Evolutionary conservation across 1,140 invertebrate species (phyloP).

Genomic region (Akabosia matsudoensis): DNA sequence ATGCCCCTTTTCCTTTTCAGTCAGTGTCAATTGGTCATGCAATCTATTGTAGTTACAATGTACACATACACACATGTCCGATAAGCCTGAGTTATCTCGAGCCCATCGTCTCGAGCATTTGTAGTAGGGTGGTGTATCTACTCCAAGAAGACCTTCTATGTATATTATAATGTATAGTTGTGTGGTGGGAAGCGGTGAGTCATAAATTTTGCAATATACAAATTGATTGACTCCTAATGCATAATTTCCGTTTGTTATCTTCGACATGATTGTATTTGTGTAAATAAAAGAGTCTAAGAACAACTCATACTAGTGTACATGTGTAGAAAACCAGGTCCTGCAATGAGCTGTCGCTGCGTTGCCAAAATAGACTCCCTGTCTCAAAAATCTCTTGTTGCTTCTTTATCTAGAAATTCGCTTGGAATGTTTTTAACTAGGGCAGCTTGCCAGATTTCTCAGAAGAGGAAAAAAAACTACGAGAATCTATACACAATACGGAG

Average conservation of each 20-base stretch:
- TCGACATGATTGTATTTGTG: not conserved
- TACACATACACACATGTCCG: too few relatives aligned
- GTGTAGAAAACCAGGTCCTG: conserved; percentile 42
- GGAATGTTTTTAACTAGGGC: conserved; percentile 38
- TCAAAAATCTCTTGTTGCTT: conserved; percentile 22
- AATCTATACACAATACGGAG: not conserved
- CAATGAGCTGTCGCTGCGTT: conserved; percentile 43
- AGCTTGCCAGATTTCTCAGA: conserved; percentile 39
- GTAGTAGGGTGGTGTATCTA: too few relatives aligned
- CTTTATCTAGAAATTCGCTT: conserved; percentile 35
- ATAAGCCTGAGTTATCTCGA: too few relatives aligned
- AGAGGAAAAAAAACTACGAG: not conserved
- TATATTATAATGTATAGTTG: too few relatives aligned
- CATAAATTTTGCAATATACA: not conserved
- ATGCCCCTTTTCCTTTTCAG: not conserved
- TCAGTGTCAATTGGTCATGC: not conserved
- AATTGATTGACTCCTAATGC: not conserved
- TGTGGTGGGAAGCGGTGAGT: too few relatives aligned
- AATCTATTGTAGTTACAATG: not conserved
- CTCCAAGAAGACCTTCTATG: too few relatives aligned
- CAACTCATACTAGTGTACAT: not conserved
- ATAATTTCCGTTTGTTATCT: not conserved
- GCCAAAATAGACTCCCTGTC: conserved; percentile 44
- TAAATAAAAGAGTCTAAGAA: not conserved
- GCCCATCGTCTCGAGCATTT: too few relatives aligned